phyloP scores from a whole-genome alignment of 2,888 invertebrate genomes.

The Sceliomorpha sp. region DNA sequence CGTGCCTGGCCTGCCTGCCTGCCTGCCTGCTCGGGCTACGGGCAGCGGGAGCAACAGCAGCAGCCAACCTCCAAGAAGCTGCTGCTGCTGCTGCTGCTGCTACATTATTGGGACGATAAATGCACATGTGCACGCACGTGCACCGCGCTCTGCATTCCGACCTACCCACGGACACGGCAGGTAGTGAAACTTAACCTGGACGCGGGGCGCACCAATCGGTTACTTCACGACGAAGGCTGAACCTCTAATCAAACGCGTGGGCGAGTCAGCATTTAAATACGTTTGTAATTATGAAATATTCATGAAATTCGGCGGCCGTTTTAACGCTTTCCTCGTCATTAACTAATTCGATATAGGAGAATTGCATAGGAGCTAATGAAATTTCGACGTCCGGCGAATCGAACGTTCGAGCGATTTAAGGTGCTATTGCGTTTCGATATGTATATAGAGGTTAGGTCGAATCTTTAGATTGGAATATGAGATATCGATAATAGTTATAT shows the following conservation, averaged over 20 bases:
- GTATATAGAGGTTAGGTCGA: too few species aligned
- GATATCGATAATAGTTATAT: too few species aligned
- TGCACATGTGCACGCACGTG: conserved; percentile 58
- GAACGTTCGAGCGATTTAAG: too few species aligned
- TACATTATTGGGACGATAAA: conserved; percentile 58
- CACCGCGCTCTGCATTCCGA: conserved; percentile 59
- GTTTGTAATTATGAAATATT: neutral
- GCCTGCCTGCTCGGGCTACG: conserved; percentile 19
- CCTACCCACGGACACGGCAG: conserved; percentile 65
- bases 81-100: too few species aligned
- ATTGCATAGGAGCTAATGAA: too few species aligned
- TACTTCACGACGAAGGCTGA: conserved; percentile 8
- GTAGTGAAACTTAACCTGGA: conserved; percentile 58
- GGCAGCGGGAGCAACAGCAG: too few species aligned
- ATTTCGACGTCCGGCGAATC: too few species aligned
- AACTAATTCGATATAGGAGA: neutral
- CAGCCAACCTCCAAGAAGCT: conserved; percentile 41
- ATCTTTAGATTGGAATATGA: too few species aligned
- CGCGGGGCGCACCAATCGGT: conserved; percentile 37
- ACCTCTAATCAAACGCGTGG: conserved; percentile 48
- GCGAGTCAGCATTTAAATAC: conserved; percentile 32
- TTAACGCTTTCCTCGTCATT: neutral
- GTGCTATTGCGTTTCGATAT: too few species aligned
- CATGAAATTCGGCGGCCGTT: conserved; percentile 4
- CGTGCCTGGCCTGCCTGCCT: conserved; percentile 9